Evolutionary conservation across 2,797 vertebrate genomes (phyloP), one percentile per base, ranked within the genome.

Genomic region (Melanotaenia maccullochi): DNA sequence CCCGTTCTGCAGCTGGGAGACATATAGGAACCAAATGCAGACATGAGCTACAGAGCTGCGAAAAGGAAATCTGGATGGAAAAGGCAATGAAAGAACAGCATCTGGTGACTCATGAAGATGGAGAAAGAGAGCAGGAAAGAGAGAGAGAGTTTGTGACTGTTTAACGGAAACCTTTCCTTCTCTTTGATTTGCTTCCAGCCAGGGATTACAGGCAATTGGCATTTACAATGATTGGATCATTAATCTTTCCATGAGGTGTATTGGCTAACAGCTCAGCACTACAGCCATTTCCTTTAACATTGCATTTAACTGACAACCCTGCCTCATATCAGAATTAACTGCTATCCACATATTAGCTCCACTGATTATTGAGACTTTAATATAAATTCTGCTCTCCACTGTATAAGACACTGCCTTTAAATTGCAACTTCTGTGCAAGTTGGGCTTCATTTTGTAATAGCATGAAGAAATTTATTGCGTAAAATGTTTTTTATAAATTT

Each of bases 81-180:
- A 91, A 88, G 86, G 66, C 92, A 90, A 84, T 93, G 93, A 95
- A 94, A 93, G 91, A 96, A 96, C 96, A 96, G 96, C 97, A 98
- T 98, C 97, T 99, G 97, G 95, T 97, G 96, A 94, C 83, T 85
- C 71, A 77, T 93, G 94, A 83, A 90, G 85, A 79, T n/a, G 76
- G 88, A 89, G 84, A 89, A 85, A 87, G 82, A 71, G 63, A 73
- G 79, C 65, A 76, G 78, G 80, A 30, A 30, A 40, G 38, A 72
- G 79, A 76, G 84, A 68, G 75, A 73, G 96, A 96, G 96, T 96
- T 96, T 95, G 92, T 96, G 95, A 99, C 98, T 98, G 96, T 99
- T 98, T 96, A 96, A 95, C 94, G 89, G 93, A 94, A 94, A 94
- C 92, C 94, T 94, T 94, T 94, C 91, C 88, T 90, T 92, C 85